Evolutionary conservation across 2,888 invertebrate species (phyloP).

Genomic region (Drymonia ruficornis): DNA sequence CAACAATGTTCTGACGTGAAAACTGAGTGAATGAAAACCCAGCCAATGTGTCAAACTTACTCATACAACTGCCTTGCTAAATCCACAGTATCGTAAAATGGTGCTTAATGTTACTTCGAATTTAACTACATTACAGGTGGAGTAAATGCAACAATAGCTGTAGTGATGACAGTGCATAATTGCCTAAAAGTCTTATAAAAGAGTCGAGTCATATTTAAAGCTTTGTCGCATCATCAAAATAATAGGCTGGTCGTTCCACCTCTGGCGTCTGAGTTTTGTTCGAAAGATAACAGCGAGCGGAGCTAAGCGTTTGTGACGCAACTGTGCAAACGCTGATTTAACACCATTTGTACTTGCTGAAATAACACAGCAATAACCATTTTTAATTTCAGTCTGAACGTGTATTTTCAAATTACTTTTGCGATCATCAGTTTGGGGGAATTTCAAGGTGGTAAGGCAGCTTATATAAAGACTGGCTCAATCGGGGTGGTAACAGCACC

Average conservation of each 20-base stretch:
- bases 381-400: constrained; percentile 2
- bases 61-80: no score
- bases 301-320: constrained; percentile 44
- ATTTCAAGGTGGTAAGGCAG: no score
- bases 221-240: constrained; percentile 70
- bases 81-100: no score
- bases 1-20: no score
- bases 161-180: constrained; percentile 47
- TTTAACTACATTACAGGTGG: constrained; percentile 14
- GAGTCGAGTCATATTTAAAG: constrained; percentile 61
- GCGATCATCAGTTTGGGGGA: no score
- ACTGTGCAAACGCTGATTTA: constrained; percentile 43
- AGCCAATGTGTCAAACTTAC: no score
- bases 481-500: no score
- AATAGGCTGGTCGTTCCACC: constrained; percentile 64
- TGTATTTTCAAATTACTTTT: neutral
- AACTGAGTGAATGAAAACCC: no score
- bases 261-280: constrained; percentile 54
- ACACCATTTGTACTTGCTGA: constrained; percentile 20
- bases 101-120: no score
- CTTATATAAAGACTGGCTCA: no score
- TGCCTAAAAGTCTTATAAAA: constrained; percentile 46
- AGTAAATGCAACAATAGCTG: constrained; percentile 44
- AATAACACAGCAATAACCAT: constrained; percentile 10
- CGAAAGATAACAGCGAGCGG: constrained; percentile 54